Percentiles rank a stretch among this genome's conserved stretches.
Evolutionary conservation across 2,113 vertebrate genomes (phyloP).

Genomic region (Lichenostomus cassidix): DNA sequence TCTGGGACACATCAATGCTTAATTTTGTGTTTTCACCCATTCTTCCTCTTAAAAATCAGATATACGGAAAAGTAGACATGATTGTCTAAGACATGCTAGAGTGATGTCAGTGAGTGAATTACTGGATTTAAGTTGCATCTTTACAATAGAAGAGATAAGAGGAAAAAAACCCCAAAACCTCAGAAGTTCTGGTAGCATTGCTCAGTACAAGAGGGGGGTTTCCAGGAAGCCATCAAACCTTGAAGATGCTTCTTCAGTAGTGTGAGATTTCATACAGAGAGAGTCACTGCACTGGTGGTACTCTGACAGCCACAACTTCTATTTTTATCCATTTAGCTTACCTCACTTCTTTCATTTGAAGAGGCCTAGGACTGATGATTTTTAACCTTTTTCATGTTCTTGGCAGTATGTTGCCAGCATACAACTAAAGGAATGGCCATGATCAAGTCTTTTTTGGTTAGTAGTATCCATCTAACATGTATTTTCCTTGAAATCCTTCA

Average conservation of each 20-base stretch:
- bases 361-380: not conserved
- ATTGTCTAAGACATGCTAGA: not conserved
- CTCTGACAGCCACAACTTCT: not conserved
- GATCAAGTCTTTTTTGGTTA: not conserved
- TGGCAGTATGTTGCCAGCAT: not conserved
- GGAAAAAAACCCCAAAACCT: rapidly evolving
- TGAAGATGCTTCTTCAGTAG: not conserved
- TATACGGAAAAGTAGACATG: not conserved
- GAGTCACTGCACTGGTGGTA: not conserved
- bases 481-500: not conserved
- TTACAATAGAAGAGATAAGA: not conserved
- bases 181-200: not conserved
- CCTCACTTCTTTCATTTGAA: not conserved
- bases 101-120: not conserved
- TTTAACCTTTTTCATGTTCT: not conserved
- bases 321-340: not conserved
- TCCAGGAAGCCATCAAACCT: not conserved
- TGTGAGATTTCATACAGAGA: not conserved
- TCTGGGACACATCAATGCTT: not conserved
- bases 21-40: not conserved
- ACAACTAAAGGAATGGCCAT: not conserved
- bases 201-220: rapidly evolving
- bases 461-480: not conserved
- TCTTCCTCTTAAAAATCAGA: not conserved
- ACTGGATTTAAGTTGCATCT: not conserved